A percentile compares a stretch with the other conserved stretches of the same genome.
Conservation (phyloP, 2,113 vertebrate species). For the Mustelus asterias region DNA sequence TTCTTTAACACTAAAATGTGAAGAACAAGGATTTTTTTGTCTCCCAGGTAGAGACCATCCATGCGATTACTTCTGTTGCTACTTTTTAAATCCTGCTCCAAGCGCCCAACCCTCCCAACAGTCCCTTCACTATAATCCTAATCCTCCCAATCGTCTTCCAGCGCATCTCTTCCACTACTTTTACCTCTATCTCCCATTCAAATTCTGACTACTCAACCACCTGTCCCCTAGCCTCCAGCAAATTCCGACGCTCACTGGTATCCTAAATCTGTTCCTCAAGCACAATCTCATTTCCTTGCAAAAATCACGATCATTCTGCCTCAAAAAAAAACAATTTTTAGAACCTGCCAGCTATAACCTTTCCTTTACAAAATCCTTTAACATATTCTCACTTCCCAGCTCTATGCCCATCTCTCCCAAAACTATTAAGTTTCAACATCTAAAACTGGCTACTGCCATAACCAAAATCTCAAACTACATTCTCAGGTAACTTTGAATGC, state of each 20-base stretch:
- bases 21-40: neutral
- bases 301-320: neutral
- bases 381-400: neutral
- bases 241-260: neutral
- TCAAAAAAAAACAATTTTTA: neutral
- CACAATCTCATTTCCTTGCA: neutral
- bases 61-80: neutral
- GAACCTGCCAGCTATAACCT: neutral
- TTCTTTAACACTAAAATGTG: neutral
- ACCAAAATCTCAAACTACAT: neutral
- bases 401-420: neutral
- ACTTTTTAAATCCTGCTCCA: neutral
- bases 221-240: neutral
- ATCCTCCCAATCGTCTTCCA: neutral
- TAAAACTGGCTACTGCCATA: neutral
- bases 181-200: neutral
- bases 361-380: neutral
- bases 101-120: no score
- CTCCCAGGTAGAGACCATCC: neutral
- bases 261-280: neutral
- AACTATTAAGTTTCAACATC: neutral
- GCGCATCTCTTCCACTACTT: neutral
- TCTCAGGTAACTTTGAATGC: neutral
- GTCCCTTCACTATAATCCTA: conserved; percentile 40
- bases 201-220: neutral